phyloP scores from a whole-genome alignment of 2,888 invertebrate species.

The Phyllotreta striolata region DNA sequence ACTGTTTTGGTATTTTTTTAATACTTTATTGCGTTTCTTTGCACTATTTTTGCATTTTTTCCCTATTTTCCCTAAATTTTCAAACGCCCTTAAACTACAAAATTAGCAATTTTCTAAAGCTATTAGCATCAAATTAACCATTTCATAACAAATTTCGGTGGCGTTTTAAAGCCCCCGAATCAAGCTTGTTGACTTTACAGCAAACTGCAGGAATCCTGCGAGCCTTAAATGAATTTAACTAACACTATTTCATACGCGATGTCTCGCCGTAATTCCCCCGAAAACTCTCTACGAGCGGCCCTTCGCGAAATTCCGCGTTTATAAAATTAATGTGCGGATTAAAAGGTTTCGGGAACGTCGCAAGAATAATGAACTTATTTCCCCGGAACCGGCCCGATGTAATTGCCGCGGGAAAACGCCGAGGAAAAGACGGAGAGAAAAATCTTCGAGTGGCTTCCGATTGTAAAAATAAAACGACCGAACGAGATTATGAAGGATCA shows the following conservation, averaged over 20 bases:
- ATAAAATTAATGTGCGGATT: constrained; percentile 33
- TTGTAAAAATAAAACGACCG: constrained; percentile 15
- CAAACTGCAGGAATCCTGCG: constrained; percentile 27
- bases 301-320: constrained; percentile 22
- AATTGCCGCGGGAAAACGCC: constrained; percentile 4
- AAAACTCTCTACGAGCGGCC: constrained; percentile 15
- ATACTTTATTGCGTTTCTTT: no score
- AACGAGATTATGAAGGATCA: constrained; percentile 27
- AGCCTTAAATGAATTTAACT: constrained; percentile 25
- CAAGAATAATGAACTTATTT: constrained; percentile 31
- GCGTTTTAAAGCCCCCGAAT: neutral
- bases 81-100: no score
- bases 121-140: no score
- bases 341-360: constrained; percentile 25
- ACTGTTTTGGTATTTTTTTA: no score
- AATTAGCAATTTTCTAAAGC: no score
- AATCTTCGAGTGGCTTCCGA: constrained; percentile 23
- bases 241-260: constrained; percentile 20
- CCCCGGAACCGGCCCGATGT: constrained; percentile 9
- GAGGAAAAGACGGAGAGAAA: neutral
- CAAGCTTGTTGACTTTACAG: constrained; percentile 29
- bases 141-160: no score
- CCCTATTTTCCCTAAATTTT: no score
- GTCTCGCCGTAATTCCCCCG: constrained; percentile 25
- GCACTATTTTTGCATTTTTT: no score